Evolutionary conservation across 2,113 vertebrate genomes (phyloP).

Genomic region (Pseudorasbora parva): DNA sequence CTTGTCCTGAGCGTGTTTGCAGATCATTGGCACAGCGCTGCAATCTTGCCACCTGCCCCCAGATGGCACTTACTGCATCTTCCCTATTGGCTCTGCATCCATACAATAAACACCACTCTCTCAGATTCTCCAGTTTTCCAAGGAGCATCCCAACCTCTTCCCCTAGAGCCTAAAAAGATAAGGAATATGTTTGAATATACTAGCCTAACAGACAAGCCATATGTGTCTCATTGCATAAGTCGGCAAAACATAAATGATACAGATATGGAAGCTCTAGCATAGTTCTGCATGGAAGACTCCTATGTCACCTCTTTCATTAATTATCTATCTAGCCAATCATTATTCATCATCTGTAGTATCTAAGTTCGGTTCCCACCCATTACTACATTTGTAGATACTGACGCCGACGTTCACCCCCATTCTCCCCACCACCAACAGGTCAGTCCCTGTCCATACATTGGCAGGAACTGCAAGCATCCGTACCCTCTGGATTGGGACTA

Average conservation of each 20-base stretch:
- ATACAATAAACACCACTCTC: conserved; percentile 72
- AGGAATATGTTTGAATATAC: background rate
- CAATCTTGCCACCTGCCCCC: conserved; percentile 75
- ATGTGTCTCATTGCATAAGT: background rate
- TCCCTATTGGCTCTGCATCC: conserved; percentile 67
- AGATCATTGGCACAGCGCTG: conserved; percentile 70
- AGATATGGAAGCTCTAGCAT: too few species aligned
- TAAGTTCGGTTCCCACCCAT: too few species aligned
- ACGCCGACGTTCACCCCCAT: too few species aligned
- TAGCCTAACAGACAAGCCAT: background rate
- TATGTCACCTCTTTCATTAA: too few species aligned
- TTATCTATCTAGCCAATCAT: too few species aligned
- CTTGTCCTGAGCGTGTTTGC: conserved; percentile 73
- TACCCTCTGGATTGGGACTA: too few species aligned
- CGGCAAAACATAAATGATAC: background rate
- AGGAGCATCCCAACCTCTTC: conserved; percentile 59
- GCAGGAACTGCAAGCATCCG: too few species aligned
- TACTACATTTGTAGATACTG: too few species aligned
- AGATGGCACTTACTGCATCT: conserved; percentile 62
- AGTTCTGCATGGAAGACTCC: too few species aligned
- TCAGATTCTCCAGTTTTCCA: conserved; percentile 60
- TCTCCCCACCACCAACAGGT: too few species aligned
- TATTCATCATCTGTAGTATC: too few species aligned
- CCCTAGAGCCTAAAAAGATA: conserved; percentile 65
- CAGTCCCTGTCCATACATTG: too few species aligned